phyloP scores from a whole-genome alignment of 1,140 invertebrate genomes.

The Procambarus virginalis region DNA sequence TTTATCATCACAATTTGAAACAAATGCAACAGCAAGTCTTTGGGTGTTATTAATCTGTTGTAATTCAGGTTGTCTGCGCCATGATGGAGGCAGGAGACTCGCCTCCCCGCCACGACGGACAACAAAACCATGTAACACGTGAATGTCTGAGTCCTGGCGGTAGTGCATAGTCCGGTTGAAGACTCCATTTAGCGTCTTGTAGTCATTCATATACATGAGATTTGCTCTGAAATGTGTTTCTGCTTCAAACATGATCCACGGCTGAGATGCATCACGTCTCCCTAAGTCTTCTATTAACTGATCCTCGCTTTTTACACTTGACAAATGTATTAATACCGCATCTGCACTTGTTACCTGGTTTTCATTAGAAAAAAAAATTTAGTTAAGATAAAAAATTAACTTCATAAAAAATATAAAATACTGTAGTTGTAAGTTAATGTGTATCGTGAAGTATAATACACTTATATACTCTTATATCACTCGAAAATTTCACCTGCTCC shows the following conservation, averaged over 20 bases:
- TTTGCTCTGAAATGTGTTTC: conserved; percentile 33
- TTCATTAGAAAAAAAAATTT: neutral
- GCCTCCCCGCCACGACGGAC: conserved; percentile 22
- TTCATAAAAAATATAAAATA: too few species aligned
- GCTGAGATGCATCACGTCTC: conserved; percentile 81
- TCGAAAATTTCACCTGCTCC: too few species aligned
- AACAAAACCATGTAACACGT: conserved; percentile 71
- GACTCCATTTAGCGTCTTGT: conserved; percentile 52
- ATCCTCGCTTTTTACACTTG: conserved; percentile 6
- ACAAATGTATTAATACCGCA: conserved; percentile 32
- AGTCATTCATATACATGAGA: conserved; percentile 75
- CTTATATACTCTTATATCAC: too few species aligned
- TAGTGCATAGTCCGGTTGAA: conserved; percentile 75
- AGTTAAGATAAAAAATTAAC: too few species aligned
- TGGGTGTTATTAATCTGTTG: conserved; percentile 81
- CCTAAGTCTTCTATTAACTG: neutral
- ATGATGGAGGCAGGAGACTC: neutral
- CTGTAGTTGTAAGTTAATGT: too few species aligned
- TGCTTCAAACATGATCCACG: conserved; percentile 76
- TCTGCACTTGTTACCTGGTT: conserved; percentile 15
- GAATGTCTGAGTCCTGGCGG: conserved; percentile 72
- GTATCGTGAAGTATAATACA: too few species aligned
- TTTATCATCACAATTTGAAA: conserved; percentile 93
- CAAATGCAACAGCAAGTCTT: conserved; percentile 94
- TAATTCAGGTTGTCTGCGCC: neutral